These are phyloP conservation scores for Pangasius djambal DNA, from an alignment of 2,797 vertebrate genomes.

Conservation along the genomic window DNA sequence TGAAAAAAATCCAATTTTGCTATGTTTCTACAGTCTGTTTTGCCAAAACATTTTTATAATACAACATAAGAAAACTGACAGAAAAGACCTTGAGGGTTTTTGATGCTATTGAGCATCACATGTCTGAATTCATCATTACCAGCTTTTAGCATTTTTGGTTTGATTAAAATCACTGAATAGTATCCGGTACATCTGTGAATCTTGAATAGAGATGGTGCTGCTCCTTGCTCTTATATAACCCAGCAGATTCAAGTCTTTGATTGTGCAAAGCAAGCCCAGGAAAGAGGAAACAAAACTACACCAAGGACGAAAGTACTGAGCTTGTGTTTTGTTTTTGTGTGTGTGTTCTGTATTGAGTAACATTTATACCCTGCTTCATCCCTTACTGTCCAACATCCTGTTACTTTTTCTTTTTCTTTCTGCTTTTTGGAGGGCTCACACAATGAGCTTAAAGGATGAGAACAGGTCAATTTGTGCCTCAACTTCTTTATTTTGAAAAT, in stretches of 20 bases:
- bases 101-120: background rate
- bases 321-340: slow-evolving; percentile 11
- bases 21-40: no score
- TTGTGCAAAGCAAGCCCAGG: background rate
- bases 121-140: slow-evolving; percentile 21
- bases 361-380: slow-evolving; percentile 49
- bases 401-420: slow-evolving; percentile 25
- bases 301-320: slow-evolving; percentile 24
- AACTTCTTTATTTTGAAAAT: slow-evolving; percentile 66
- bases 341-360: slow-evolving; percentile 57
- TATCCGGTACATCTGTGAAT: slow-evolving; percentile 44
- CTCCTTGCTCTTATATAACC: background rate
- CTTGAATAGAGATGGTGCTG: background rate
- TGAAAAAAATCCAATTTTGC: background rate
- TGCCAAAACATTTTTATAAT: background rate
- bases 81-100: slow-evolving; percentile 18
- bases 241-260: background rate
- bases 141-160: slow-evolving; percentile 31
- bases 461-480: slow-evolving; percentile 47
- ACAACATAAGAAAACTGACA: background rate
- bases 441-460: slow-evolving; percentile 39
- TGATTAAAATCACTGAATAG: slow-evolving; percentile 48
- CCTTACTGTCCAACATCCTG: slow-evolving; percentile 39
- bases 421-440: slow-evolving; percentile 8
- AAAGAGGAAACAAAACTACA: background rate